Evolutionary conservation across 2,797 vertebrate species (phyloP), one percentile per base, ranked within the genome.

Genomic region (Tarsius wallacei): DNA sequence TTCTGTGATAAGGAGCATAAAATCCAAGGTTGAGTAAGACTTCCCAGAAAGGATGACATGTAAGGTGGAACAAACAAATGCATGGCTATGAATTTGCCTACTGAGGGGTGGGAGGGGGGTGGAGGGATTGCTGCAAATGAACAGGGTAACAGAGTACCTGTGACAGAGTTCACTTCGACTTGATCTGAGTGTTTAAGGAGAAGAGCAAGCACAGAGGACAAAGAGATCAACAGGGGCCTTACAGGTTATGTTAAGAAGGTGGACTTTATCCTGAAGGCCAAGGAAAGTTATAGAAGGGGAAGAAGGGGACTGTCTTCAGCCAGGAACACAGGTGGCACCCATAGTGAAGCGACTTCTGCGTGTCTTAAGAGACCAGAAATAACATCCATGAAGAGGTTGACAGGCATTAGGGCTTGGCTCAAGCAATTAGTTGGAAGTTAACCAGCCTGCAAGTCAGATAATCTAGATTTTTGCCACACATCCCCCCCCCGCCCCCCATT

Each of bases 281-380:
- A 78, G 84, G 71, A 47, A 57, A 70, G 14, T 51, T 61, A 14
- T 3, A 66, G 49, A 87, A 59, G 59, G n/a, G n/a, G 66, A 70
- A 70, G 66, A 19, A 33, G 53, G 13, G 21, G 15, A 36, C 15
- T 21, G 21, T 51, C 33, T 8, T 61, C 28, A 36, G 81, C 51
- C 36, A 36, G 61, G 61, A 87, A 31, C 5, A 76, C 1, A 15
- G 42, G 28, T 31, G 49, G 17, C 51, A 19, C 9, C 28, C 3
- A 0, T 2, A 61, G 16, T 19, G 13, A 91, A 85, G 13, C 24
- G 6, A 10, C 61, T n/a, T 47, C 31, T 15, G 3, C 53, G 59
- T 61, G 33, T 71, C 90, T 93, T 93, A 33, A 49, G 53, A 82
- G 36, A 81, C 1, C 61, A 36, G 73, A 91, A 94, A 84, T 9